phyloP scores from a whole-genome alignment of 2,797 vertebrate genomes.

The Notolepis coatsorum region DNA sequence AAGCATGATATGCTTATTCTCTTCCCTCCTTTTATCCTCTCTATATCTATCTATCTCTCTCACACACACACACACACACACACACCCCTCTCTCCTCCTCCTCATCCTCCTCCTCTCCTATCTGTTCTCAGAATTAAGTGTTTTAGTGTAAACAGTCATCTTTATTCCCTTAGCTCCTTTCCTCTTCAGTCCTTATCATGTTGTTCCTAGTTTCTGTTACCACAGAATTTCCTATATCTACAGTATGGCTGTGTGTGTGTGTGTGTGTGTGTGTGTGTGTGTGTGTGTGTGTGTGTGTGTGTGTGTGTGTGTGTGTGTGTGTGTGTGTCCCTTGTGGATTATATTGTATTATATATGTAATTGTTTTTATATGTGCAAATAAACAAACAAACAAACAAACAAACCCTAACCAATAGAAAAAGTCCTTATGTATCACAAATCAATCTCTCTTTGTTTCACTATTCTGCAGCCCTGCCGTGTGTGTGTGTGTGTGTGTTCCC shows the following conservation, averaged over 20 bases:
- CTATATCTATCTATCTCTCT: neutral
- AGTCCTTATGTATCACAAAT: no score
- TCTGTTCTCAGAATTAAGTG: neutral
- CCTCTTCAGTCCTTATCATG: constrained; percentile 62
- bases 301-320: neutral
- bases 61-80: no score
- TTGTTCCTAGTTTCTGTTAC: constrained; percentile 57
- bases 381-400: no score
- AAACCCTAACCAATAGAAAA: no score
- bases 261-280: neutral
- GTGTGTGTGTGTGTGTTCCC: no score
- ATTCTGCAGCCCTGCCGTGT: no score
- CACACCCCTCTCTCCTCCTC: neutral
- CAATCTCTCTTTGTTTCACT: no score
- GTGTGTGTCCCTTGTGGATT: neutral
- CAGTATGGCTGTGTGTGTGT: constrained; percentile 1
- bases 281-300: neutral
- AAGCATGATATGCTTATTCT: neutral
- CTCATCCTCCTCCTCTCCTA: neutral
- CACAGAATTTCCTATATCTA: constrained; percentile 13
- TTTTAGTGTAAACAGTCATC: constrained; percentile 48
- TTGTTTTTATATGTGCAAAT: no score
- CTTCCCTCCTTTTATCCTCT: neutral
- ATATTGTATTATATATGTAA: no score
- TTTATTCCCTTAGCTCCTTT: constrained; percentile 44